Percentiles rank a stretch among this genome's conserved stretches.
phyloP scores from a whole-genome alignment of 1,140 invertebrate genomes.

The Heliconius congener region DNA sequence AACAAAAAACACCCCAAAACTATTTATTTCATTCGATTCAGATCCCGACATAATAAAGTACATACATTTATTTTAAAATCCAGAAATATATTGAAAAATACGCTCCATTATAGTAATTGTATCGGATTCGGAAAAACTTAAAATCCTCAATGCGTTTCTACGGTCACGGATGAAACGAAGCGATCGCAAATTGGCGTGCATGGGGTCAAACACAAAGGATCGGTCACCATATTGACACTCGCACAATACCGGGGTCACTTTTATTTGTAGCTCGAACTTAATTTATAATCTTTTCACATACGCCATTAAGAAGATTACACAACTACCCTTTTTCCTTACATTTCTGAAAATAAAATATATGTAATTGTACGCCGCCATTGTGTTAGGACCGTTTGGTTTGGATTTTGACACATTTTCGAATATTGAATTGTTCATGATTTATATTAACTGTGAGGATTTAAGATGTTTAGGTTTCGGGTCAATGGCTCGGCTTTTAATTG shows the following conservation, averaged over 20 bases:
- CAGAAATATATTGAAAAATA: conserved; percentile 12
- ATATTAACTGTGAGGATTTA: conserved; percentile 57
- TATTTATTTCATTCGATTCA: conserved; percentile 15
- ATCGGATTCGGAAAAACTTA: conserved; percentile 44
- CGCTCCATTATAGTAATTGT: conserved; percentile 25
- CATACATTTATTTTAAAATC: conserved; percentile 7
- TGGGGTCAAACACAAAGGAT: conserved; percentile 74
- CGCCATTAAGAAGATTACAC: conserved; percentile 80
- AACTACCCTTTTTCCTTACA: conserved; percentile 77
- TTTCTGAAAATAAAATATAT: conserved; percentile 73
- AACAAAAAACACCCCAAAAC: background rate
- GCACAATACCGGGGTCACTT: conserved; percentile 78
- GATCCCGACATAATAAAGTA: conserved; percentile 5
- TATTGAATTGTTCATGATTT: conserved; percentile 76
- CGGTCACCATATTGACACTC: conserved; percentile 79
- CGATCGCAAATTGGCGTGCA: conserved; percentile 71
- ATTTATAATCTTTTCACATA: conserved; percentile 82
- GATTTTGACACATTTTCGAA: conserved; percentile 75
- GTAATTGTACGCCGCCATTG: conserved; percentile 52
- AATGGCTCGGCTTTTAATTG: conserved; percentile 60
- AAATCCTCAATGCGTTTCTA: conserved; percentile 53
- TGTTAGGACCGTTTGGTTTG: conserved; percentile 59
- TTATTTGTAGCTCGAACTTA: conserved; percentile 81
- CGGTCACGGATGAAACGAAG: conserved; percentile 65
- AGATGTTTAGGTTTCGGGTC: conserved; percentile 74